Evolutionary conservation across 2,888 invertebrate genomes (phyloP).

Genomic region (Oxycera nigricornis): DNA sequence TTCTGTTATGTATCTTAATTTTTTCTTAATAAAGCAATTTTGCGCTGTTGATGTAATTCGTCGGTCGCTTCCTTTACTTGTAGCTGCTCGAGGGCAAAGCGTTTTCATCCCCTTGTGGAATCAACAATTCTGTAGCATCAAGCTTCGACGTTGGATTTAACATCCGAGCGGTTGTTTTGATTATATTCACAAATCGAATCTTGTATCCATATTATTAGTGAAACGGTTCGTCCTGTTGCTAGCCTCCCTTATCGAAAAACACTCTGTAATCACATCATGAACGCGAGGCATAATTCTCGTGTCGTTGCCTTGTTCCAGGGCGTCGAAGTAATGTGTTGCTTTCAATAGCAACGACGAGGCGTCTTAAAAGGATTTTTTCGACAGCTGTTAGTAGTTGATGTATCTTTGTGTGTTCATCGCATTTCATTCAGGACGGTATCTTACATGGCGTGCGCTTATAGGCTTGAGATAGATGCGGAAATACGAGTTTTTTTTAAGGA

Average conservation of each 20-base stretch:
- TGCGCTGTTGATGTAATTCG: no score
- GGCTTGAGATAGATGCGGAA: not conserved
- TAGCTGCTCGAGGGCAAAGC: no score
- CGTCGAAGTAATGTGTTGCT: conserved; percentile 20
- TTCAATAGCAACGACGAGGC: conserved; percentile 13
- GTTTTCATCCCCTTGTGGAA: no score
- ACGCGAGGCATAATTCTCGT: conserved; percentile 26
- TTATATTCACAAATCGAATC: no score
- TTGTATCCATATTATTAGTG: no score
- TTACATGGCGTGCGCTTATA: not conserved
- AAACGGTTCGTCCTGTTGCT: no score
- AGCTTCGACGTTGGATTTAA: no score
- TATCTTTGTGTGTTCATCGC: not conserved
- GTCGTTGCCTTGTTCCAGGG: not conserved
- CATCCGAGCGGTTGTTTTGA: no score
- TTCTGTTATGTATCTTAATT: conserved; percentile 23
- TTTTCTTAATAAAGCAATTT: conserved; percentile 35
- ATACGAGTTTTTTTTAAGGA: no score
- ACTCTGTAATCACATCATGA: conserved; percentile 35
- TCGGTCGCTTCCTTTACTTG: no score
- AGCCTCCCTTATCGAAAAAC: not conserved
- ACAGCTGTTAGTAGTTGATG: conserved; percentile 24
- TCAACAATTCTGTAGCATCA: no score
- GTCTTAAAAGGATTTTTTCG: not conserved
- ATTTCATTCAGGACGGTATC: no score